These are phyloP conservation scores for Dromococcyx pavoninus DNA, from an alignment of 2,797 vertebrate species.

Conservation along the genomic window DNA sequence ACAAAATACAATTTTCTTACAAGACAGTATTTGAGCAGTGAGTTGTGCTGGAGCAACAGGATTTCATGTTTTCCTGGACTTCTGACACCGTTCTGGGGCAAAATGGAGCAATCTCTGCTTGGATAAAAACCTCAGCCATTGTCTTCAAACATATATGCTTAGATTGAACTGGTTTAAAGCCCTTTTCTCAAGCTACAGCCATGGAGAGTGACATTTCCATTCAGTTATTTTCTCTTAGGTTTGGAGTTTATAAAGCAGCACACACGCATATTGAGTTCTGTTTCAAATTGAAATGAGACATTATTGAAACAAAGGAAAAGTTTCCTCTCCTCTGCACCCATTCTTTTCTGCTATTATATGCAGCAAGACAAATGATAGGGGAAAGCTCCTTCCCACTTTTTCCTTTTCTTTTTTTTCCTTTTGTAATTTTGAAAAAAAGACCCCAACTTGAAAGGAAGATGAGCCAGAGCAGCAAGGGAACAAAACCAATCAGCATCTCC, in stretches of 20 bases:
- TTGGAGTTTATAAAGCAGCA: conserved; percentile 36
- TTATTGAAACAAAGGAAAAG: conserved; percentile 61
- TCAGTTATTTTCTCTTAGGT: not conserved
- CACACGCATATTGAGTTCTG: not conserved
- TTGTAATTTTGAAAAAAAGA: conserved; percentile 57
- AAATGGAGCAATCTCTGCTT: not conserved
- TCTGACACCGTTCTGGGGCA: not conserved
- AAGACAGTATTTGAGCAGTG: not conserved
- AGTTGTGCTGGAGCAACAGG: not conserved
- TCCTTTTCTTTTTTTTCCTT: not conserved
- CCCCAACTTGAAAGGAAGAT: conserved; percentile 68
- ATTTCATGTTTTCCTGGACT: not conserved
- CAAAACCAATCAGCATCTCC: conserved; percentile 41
- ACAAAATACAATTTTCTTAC: fast-evolving
- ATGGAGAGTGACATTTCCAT: not conserved
- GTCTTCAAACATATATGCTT: not conserved
- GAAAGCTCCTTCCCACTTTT: conserved; percentile 61
- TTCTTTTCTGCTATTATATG: conserved; percentile 38
- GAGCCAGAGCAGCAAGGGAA: conserved; percentile 40
- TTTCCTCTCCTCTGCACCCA: conserved; percentile 32
- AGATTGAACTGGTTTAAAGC: not conserved
- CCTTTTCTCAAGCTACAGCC: not conserved
- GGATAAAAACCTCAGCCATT: not conserved
- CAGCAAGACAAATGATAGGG: conserved; percentile 63
- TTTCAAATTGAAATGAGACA: conserved; percentile 69